Base-by-base conservation (phyloP, 2,113 vertebrate species). In the Erinaceus europaeus region DNA sequence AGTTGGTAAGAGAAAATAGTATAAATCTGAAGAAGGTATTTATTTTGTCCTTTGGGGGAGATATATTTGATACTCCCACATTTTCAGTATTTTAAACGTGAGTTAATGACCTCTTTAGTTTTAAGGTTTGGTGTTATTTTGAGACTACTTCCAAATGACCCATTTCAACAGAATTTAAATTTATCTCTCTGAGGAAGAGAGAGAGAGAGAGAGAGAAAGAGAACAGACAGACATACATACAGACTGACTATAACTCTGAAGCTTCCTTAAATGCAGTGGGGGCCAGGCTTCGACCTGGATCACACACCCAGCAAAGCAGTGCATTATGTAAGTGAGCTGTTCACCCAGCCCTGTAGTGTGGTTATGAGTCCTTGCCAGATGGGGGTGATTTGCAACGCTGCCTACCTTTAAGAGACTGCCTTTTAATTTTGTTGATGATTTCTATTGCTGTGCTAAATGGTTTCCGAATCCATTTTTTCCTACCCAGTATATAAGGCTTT, bases 41-140 rank as follows among this genome's bases (percentile, higher is more conserved):
- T 84, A 4, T n/a, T 40, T 67, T 79, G 1, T 75, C 21, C 9
- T 90, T 82, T 50, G n/a, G 4, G 29, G 12, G 57, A 59, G 29
- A 29, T 50, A 23, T 36, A 79, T 74, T 87, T 87, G 46, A 80
- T 80, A 42, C 3, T 53, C 18, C 5, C 29, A 62, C 23, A n/a
- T 53, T 71, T 87, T 80, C 73, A 87, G 59, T 84, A 68, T 72
- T 89, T 87, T 90, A 77, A 90, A 68, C 40, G 79, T 48, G 23
- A 69, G 21, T 40, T 67, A 73, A 53, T 77, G 42, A 84, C 44
- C 1, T 71, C 67, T 74, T 84, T 40, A 27, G 10, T 52, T 55
- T 68, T 62, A 80, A 20, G 9, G 25, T 83, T 92, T 80, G 62
- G 61, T 72, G 38, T 44, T 83, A 53, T 89, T 84, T 90, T 72